Percentiles rank a stretch among this genome's conserved stretches.
Evolutionary conservation across 2,888 invertebrate species (phyloP).

Genomic region (Callyntrura guangdongensis): DNA sequence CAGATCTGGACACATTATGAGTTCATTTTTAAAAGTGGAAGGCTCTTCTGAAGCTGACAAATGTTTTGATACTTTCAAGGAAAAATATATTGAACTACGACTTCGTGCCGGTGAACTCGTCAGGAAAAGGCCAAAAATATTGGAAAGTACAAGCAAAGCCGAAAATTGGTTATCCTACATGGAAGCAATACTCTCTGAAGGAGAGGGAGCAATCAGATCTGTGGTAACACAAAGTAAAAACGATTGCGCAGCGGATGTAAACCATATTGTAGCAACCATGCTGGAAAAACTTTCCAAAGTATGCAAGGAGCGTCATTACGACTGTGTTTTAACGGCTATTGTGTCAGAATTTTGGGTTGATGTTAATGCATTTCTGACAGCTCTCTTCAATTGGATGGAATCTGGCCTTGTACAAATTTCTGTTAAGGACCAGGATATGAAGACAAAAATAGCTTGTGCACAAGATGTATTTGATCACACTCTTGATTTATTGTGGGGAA

Average conservation of each 20-base stretch:
- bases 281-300: not conserved
- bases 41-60: too few species aligned
- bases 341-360: slow-evolving; percentile 14
- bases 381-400: slow-evolving; percentile 41
- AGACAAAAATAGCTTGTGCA: not conserved
- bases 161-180: not conserved
- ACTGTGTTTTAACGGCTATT: not conserved
- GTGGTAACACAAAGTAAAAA: not conserved
- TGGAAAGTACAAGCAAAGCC: not conserved
- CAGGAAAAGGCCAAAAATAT: not conserved
- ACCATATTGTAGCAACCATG: not conserved
- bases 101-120: not conserved
- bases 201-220: not conserved
- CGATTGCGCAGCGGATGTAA: not conserved
- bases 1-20: too few species aligned
- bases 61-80: too few species aligned
- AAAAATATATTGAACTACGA: too few species aligned
- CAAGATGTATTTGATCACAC: slow-evolving; percentile 36
- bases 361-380: not conserved
- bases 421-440: not conserved
- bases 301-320: not conserved
- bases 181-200: slow-evolving; percentile 6
- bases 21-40: too few species aligned
- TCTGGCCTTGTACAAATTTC: not conserved
- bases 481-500: slow-evolving; percentile 54